Base-by-base conservation (phyloP, 2,113 vertebrate genomes). In the Laticauda laticaudata region DNA sequence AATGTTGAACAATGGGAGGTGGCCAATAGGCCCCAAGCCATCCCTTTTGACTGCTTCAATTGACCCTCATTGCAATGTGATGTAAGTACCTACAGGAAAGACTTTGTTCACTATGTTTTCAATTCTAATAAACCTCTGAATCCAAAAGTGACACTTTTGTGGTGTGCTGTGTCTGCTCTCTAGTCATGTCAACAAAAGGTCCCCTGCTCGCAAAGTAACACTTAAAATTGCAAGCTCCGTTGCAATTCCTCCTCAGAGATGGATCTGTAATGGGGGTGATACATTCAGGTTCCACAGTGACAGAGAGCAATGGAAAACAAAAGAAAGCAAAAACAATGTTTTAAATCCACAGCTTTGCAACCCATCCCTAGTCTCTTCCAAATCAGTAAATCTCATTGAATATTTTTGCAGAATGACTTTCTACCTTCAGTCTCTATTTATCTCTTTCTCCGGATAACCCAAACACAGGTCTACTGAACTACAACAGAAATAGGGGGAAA, bases 401-500 rank as follows among this genome's bases (percentile, higher is more conserved):
- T 48, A 26, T n/a, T 92, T 55, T 34, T 48, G 56, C 43, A 92
- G 53, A 92, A 51, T 34, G 10, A 2, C 23, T 18, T 34, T 61
- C 4, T 23, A 29, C 29, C 3, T 23, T 51, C 45, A n/a, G 53
- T 23, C n/a, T 39, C n/a, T 21, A 15, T 39, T 88, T 34, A 64
- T 92, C 53, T 34, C 3, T 86, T 56, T 91, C 26, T 54, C 59
- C 9, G 11, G 29, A 34, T 39, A 45, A 8, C 54, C 69, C 54
- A 43, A 21, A 54, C 45, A n/a, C 51, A 12, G 15, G 20, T 61
- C 23, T 6, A 34, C 39, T 2, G 10, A 51, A 53, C 29, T 64
- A 43, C n/a, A 89, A 43, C 23, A 29, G 59, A 9, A 18, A 23
- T 11, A 14, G 2, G 34, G 0, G 26, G 0, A 20, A 6, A 48